Evolutionary conservation across 2,888 invertebrate genomes (phyloP).

Genomic region (Drosophila percnosoma): DNA sequence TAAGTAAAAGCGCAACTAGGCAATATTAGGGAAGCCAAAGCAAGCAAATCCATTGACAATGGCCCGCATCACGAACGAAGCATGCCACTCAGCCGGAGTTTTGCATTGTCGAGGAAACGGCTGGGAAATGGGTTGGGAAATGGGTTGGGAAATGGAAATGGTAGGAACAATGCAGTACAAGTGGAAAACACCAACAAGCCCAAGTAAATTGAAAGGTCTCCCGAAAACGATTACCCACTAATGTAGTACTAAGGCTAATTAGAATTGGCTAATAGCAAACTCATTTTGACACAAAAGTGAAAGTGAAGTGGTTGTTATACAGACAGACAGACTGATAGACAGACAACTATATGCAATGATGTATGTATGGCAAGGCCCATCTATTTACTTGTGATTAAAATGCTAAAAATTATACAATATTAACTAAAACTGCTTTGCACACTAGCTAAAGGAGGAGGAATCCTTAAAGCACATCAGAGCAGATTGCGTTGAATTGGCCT

Average conservation of each 20-base stretch:
- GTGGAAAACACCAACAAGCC: neutral
- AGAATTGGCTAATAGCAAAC: neutral
- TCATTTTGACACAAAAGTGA: neutral
- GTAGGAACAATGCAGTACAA: neutral
- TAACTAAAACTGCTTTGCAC: neutral
- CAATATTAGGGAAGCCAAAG: constrained; percentile 40
- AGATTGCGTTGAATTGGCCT: neutral
- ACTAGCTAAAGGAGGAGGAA: neutral
- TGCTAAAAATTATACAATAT: neutral
- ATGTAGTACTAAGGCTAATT: neutral
- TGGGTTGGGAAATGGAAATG: neutral
- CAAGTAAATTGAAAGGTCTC: neutral
- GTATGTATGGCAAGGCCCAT: accelerated
- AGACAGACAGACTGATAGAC: neutral
- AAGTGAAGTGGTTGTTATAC: neutral
- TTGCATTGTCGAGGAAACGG: neutral
- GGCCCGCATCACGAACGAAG: constrained; percentile 2
- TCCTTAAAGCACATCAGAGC: neutral
- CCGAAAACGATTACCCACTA: neutral
- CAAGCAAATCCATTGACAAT: constrained; percentile 36
- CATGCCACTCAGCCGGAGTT: neutral
- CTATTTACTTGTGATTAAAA: neutral
- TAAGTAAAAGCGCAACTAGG: constrained; percentile 43
- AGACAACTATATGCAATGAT: neutral
- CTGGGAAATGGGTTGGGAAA: neutral